These are phyloP conservation scores for Dreissena polymorpha DNA, from an alignment of 1,140 invertebrate genomes.

Conservation along the genomic window DNA sequence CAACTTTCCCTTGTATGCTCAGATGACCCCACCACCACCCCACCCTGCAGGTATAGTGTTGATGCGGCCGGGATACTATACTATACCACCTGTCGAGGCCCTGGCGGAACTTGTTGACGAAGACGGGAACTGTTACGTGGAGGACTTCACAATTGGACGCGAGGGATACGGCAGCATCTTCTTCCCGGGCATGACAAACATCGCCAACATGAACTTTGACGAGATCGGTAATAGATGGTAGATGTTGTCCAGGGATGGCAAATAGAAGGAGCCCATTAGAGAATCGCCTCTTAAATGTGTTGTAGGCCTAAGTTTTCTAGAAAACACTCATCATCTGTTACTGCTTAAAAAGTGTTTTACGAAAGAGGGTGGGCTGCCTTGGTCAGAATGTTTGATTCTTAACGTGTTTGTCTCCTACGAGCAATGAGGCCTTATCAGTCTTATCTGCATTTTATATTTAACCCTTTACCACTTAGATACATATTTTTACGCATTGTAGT, in stretches of 20 bases:
- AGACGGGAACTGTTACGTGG: slow-evolving; percentile 91
- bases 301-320: no score
- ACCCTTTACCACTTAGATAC: no score
- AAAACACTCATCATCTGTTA: no score
- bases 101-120: slow-evolving; percentile 84
- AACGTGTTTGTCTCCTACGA: no score
- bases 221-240: slow-evolving; percentile 84
- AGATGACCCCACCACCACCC: slow-evolving; percentile 68
- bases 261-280: no score
- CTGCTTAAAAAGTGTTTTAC: no score
- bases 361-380: no score
- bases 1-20: background rate
- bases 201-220: slow-evolving; percentile 94
- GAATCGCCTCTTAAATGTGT: no score
- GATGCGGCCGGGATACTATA: slow-evolving; percentile 90
- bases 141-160: slow-evolving; percentile 94
- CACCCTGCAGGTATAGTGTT: slow-evolving; percentile 81
- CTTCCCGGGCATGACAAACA: slow-evolving; percentile 90
- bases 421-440: no score
- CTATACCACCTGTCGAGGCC: slow-evolving; percentile 89
- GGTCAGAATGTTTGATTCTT: no score
- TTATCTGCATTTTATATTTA: no score
- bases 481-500: no score
- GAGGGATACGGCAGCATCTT: slow-evolving; percentile 95
- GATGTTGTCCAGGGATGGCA: background rate